phyloP scores from a whole-genome alignment of 2,888 invertebrate genomes.

The Hemithea aestivaria region DNA sequence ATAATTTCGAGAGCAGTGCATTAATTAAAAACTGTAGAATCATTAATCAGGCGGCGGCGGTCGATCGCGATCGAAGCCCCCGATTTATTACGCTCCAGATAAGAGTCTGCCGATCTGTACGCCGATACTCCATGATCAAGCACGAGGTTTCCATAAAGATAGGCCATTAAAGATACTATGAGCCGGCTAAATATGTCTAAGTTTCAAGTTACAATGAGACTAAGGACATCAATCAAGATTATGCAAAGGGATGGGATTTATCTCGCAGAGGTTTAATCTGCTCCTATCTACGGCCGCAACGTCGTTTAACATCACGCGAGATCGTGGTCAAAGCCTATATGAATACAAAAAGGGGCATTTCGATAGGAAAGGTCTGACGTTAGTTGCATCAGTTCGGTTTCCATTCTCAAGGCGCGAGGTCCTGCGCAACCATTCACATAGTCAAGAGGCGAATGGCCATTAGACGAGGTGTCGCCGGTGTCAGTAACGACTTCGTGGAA shows the following conservation, averaged over 20 bases:
- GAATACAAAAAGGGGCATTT: too few relatives aligned
- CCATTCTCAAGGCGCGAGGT: conserved; percentile 16
- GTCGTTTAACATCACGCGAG: too few relatives aligned
- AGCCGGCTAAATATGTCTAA: too few relatives aligned
- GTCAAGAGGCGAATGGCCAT: conserved; percentile 43
- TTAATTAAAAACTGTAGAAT: conserved; percentile 62
- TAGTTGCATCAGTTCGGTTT: conserved; percentile 31
- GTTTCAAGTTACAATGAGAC: too few relatives aligned
- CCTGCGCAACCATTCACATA: conserved; percentile 46
- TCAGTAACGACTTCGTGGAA: conserved; percentile 52
- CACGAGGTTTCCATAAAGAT: conserved; percentile 39
- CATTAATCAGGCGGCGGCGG: conserved; percentile 56
- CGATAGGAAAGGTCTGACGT: conserved; percentile 15
- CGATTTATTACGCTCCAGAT: conserved; percentile 62
- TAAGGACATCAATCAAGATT: conserved; percentile 25
- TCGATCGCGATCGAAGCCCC: conserved; percentile 49
- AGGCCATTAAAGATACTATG: conserved; percentile 15
- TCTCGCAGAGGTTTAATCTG: too few relatives aligned
- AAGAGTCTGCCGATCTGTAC: conserved; percentile 41
- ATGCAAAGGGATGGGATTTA: conserved; percentile 32
- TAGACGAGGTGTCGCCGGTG: conserved; percentile 51
- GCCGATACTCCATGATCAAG: conserved; percentile 23
- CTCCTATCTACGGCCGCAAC: too few relatives aligned
- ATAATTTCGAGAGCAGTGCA: conserved; percentile 40
- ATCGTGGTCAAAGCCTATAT: too few relatives aligned